phyloP scores from a whole-genome alignment of 2,797 vertebrate genomes.

The Capromys pilorides region DNA sequence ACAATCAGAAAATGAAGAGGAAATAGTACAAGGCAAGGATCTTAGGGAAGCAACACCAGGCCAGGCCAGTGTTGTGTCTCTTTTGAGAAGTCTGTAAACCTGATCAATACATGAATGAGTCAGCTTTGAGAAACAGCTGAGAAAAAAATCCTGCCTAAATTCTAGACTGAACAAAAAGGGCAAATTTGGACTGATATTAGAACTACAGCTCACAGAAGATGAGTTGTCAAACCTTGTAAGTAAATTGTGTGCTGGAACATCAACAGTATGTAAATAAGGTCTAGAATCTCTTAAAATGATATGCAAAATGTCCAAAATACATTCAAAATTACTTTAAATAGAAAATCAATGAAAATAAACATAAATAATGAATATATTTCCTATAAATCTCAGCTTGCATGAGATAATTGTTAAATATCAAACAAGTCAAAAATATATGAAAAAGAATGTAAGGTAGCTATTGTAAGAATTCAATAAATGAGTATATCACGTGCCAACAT shows the following conservation, averaged over 20 bases:
- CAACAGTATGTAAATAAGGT: background rate
- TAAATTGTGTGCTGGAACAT: background rate
- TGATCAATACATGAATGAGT: background rate
- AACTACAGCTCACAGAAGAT: background rate
- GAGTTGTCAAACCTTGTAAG: background rate
- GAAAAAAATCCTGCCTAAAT: background rate
- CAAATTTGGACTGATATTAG: background rate
- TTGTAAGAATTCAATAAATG: background rate
- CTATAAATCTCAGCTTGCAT: background rate
- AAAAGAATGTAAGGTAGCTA: background rate
- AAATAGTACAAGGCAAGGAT: background rate
- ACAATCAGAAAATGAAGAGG: background rate
- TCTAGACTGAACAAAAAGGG: background rate
- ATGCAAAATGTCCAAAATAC: background rate
- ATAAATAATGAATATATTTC: background rate
- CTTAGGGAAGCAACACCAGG: background rate
- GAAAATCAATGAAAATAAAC: background rate
- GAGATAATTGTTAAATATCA: background rate
- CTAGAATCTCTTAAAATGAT: background rate
- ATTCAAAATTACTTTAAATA: background rate
- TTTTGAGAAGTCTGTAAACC: background rate
- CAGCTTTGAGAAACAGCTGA: background rate
- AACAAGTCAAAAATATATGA: background rate
- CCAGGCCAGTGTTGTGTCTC: background rate
- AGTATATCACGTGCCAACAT: too few species aligned